Base-by-base conservation (phyloP, 2,113 vertebrate species). In the Dunckerocampus dactyliophorus region DNA sequence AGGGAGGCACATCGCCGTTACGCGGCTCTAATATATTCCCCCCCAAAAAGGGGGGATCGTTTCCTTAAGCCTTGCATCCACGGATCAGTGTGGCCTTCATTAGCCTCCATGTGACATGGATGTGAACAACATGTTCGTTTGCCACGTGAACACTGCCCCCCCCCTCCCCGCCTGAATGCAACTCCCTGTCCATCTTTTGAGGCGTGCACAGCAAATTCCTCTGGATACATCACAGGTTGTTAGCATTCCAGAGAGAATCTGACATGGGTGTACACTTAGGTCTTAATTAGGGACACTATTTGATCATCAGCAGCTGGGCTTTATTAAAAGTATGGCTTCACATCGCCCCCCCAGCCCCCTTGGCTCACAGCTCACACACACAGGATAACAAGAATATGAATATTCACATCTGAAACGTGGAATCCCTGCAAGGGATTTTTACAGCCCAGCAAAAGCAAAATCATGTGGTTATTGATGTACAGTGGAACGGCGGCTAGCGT, bases 271-370 rank as follows among this genome's bases (percentile, higher is more conserved):
- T 85, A 79, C 76, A 73, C 65, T 70, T 61, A 76, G 77, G 77
- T 81, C 72, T 87, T 85, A 83, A 88, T 88, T 85, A 87, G 74
- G 85, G 72, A 77, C 80, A 75, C 75, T 69, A 84, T 86, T 82
- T 87, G 82, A 88, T 87, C 75, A 82, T 85, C 79, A 79, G 79
- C 81, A 87, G 85, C 85, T 87, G 79, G 80, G 77, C 67, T 85
- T 86, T 76, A 82, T 87, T 81, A 83, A 76, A 81, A 77, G 59
- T 69, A 63, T 10, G 49, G 54, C 68, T 79, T 78, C 57, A 74
- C 54, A 47, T 65, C 65, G 21, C 56, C 67, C 65, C n/a, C 66
- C 43, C 50, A 72, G 80, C 76, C 84, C 80, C 72, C 63, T 67
- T 46, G 16, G 69, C 70, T 63, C 72, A 51, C 45, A 67, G 80